Percentiles rank a stretch among this genome's conserved stretches.
Conservation (phyloP, 2,797 vertebrate genomes). For the Zalophus californianus region DNA sequence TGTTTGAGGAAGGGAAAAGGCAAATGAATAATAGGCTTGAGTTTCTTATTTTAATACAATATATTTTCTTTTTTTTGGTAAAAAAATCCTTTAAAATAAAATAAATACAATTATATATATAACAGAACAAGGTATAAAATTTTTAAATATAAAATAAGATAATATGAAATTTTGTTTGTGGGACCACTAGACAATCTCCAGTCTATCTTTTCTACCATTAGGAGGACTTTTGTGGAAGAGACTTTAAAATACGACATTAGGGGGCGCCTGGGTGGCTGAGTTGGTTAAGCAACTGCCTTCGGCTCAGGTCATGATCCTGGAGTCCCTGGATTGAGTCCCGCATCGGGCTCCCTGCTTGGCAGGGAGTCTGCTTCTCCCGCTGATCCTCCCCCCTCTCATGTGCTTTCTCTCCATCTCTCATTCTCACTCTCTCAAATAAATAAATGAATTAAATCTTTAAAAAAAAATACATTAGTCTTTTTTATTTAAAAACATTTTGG, state of each 20-base stretch:
- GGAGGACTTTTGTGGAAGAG: neutral
- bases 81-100: neutral
- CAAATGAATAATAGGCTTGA: slow-evolving; percentile 40
- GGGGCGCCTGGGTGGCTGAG: too few relatives aligned
- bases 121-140: neutral
- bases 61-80: slow-evolving; percentile 48
- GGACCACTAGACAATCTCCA: neutral
- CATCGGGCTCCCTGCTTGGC: too few relatives aligned
- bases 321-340: too few relatives aligned
- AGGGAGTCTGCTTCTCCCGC: too few relatives aligned
- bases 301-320: too few relatives aligned
- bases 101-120: neutral
- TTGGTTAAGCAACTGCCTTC: too few relatives aligned
- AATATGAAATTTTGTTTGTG: neutral
- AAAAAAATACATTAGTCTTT: neutral
- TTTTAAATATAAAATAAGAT: neutral
- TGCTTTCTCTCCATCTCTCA: too few relatives aligned
- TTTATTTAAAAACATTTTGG: neutral
- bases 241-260: neutral
- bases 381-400: too few relatives aligned
- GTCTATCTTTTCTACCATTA: neutral
- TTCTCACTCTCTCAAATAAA: too few relatives aligned
- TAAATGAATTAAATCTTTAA: too few relatives aligned
- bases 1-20: neutral
- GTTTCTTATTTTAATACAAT: slow-evolving; percentile 50